Conservation (phyloP, 2,113 vertebrate species). For the Gadus chalcogrammus region DNA sequence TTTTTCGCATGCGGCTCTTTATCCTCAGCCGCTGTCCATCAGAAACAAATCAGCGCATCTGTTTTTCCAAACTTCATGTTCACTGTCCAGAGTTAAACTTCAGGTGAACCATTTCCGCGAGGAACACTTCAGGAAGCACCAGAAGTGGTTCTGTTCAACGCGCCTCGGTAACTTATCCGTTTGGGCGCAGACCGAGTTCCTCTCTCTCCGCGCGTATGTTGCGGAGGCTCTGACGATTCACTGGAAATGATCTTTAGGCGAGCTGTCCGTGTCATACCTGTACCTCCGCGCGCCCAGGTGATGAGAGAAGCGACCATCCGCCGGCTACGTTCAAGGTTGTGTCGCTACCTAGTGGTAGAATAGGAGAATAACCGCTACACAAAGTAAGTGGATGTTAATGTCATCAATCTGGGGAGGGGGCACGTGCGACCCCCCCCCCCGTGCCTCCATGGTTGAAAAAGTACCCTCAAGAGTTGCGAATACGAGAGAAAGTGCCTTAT, state of each 20-base stretch:
- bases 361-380: neutral
- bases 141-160: neutral
- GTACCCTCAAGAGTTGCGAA: too few relatives aligned
- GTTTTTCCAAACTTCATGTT: constrained; percentile 52
- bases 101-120: constrained; percentile 71
- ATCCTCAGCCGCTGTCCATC: constrained; percentile 58
- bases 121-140: constrained; percentile 29
- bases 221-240: constrained; percentile 9
- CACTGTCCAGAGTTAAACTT: constrained; percentile 47
- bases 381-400: too few relatives aligned
- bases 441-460: too few relatives aligned
- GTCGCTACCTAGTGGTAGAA: constrained; percentile 51
- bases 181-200: neutral
- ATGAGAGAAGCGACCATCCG: neutral
- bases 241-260: constrained; percentile 10
- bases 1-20: constrained; percentile 33
- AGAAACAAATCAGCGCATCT: constrained; percentile 35
- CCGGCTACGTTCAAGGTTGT: neutral
- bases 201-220: neutral
- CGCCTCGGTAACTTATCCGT: neutral
- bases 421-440: too few relatives aligned
- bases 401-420: too few relatives aligned
- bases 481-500: too few relatives aligned
- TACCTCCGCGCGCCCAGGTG: constrained; percentile 44
- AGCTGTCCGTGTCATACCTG: constrained; percentile 54